phyloP scores from a whole-genome alignment of 2,888 invertebrate species.

The Phengaris alcon region DNA sequence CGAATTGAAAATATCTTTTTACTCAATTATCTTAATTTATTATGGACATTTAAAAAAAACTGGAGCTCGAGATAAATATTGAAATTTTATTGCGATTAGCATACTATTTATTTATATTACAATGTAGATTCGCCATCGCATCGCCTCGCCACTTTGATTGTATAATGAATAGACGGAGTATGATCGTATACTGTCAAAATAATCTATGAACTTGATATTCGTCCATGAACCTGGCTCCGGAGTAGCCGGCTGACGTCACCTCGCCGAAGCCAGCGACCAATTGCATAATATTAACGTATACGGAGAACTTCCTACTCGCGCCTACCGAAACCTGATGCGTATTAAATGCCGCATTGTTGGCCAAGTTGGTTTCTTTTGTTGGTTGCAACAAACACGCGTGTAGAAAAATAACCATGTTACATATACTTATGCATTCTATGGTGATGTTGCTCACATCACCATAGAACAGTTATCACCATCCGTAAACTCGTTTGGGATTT shows the following conservation, averaged over 20 bases:
- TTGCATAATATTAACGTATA: slow-evolving; percentile 62
- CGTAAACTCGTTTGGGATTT: neutral
- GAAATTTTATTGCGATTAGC: slow-evolving; percentile 13
- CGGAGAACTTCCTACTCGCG: slow-evolving; percentile 32
- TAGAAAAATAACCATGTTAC: too few relatives aligned
- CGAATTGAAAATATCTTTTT: neutral
- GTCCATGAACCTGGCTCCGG: slow-evolving; percentile 60
- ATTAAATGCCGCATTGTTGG: slow-evolving; percentile 20
- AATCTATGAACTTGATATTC: slow-evolving; percentile 56
- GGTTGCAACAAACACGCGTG: neutral
- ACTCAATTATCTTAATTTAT: neutral
- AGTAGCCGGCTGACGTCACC: slow-evolving; percentile 58
- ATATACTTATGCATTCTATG: neutral
- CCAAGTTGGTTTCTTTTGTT: neutral
- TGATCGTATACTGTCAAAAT: slow-evolving; percentile 31
- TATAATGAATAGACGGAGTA: slow-evolving; percentile 29
- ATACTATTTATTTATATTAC: slow-evolving; percentile 17
- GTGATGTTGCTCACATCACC: neutral
- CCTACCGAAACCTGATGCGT: slow-evolving; percentile 42
- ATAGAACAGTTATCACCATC: neutral
- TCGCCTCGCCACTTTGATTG: slow-evolving; percentile 21
- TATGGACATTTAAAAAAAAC: neutral
- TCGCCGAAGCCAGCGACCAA: slow-evolving; percentile 55
- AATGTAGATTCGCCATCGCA: neutral
- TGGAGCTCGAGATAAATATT: neutral